Conservation (phyloP, 2,797 vertebrate genomes). For the Enteromius unitaeniatus region DNA sequence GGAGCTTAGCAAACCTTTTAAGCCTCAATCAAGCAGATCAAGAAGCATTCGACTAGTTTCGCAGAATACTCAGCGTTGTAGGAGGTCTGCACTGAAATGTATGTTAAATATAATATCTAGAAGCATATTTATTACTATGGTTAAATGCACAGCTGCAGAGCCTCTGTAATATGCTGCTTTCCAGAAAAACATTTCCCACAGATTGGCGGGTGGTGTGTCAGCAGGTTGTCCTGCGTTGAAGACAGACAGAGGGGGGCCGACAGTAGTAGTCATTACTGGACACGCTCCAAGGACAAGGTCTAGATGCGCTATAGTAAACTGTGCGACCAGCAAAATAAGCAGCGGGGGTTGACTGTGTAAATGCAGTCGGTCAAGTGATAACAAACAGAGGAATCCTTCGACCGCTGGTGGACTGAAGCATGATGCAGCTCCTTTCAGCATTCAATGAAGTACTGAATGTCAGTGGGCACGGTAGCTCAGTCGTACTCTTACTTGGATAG, state of each 20-base stretch:
- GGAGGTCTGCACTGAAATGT: conserved; percentile 6
- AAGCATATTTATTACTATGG: conserved; percentile 9
- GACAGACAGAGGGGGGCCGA: conserved; percentile 51
- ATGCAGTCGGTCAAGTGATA: conserved; percentile 64
- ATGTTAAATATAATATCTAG: conserved; percentile 11
- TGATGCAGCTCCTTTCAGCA: conserved; percentile 19
- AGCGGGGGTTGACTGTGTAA: conserved; percentile 67
- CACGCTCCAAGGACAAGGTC: conserved; percentile 60
- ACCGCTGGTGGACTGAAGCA: conserved; percentile 52
- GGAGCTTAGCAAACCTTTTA: not conserved
- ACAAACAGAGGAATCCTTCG: conserved; percentile 64
- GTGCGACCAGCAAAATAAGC: conserved; percentile 72
- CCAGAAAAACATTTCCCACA: conserved; percentile 54
- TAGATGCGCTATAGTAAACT: conserved; percentile 67
- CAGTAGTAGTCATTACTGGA: conserved; percentile 60
- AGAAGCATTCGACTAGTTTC: not conserved
- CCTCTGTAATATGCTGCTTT: conserved; percentile 28
- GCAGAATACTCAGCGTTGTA: not conserved
- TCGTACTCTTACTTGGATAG: not conserved
- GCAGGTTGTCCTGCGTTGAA: conserved; percentile 53
- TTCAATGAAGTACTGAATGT: conserved; percentile 41
- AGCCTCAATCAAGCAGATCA: not conserved
- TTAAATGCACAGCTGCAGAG: conserved; percentile 19
- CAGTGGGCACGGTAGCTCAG: conserved; percentile 16
- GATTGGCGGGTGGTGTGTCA: conserved; percentile 47